Evolutionary conservation across 2,797 vertebrate species (phyloP), one percentile per base, ranked within the genome.

Genomic region (Glyptemys insculpta): DNA sequence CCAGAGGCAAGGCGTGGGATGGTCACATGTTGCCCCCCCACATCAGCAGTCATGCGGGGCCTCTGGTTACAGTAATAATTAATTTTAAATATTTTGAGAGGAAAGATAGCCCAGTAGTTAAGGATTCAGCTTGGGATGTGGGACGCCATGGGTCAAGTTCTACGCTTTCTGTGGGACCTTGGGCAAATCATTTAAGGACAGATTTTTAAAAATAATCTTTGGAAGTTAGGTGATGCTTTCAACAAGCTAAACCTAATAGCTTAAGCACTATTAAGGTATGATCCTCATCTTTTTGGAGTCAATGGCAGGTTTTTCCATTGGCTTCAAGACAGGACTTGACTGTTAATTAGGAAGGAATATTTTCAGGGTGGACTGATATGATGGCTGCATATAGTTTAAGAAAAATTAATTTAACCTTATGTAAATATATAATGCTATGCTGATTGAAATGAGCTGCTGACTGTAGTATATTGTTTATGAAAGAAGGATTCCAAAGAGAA

Each of bases 191-290:
- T 62, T n/a, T 62, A 62, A 68, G 62, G 34, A 21, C 16, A 37
- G 62, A 68, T n/a, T 68, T 68, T 68, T n/a, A 68, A 68, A 65
- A n/a, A 18, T n/a, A 37, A 37, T 68, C 15, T 16, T 68, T 68
- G 31, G 34, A 4, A 31, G 59, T 16, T 62, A 31, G 57, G 25
- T 62, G 62, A 62, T 62, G 14, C 29, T 34, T 89, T 37, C 59
- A 87, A 52, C 27, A n/a, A 93, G 16, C 1, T 87, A 86, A 74
- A 52, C 29, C 86, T 25, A 68, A n/a, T 29, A 91, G 85, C 92
- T 90, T 25, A 54, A 87, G 86, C 54, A 52, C 31, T 57, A 4
- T 37, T 93, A 81, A 3, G 12, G 59, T 79, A 3, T 82, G 34
- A 86, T 8, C 3, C 8, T 79, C 8, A 7, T 83, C 34, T 41